Base-by-base conservation (phyloP, 2,888 invertebrate species). In the Horisme vitalbata region DNA sequence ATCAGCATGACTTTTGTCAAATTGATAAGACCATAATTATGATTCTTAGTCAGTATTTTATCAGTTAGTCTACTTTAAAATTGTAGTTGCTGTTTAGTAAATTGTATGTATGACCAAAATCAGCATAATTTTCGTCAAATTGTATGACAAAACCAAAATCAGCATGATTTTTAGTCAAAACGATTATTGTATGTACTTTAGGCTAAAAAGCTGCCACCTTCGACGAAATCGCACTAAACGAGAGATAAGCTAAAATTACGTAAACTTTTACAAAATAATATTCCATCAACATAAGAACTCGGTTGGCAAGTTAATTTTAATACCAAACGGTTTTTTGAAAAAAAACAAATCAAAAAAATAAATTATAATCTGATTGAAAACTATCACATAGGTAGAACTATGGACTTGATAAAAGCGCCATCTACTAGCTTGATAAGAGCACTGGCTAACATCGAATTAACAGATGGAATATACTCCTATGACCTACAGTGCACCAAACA, bases 231-330 rank as follows among this genome's bases (percentile, higher is more conserved):
- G 57, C 51, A 52, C 57, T 44, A 33, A 55, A 43, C 50, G 38
- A 59, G 54, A 43, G 45, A 61, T 46, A 56, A 63, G 60, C 49
- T 61, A 63, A 63, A 63, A 65, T 55, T 63, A 64, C 49, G 57
- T 60, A 60, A 57, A 52, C 49, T 59, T 36, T 41, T 31, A 39
- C 28, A 56, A 45, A 54, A 46, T 55, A 52, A 44, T 55, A 67
- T 55, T 61, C 58, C 57, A 58, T 56, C 57, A 45, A 68, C 67
- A 76, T 71, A 77, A 74, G 72, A 74, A 63, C 56, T 58, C 64
- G 68, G 63, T 66, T 77, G 81, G 81, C 81, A 81, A 79, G 81
- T 73, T 61, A 63, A 62, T 52, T 62, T 59, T 57, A 57, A 61
- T 43, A 57, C 44, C 35, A 48, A 52, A 47, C 20, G 41, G 41